A percentile compares a stretch with the other conserved stretches of the same genome.
Conservation (phyloP, 35 echinoderm and acorn worm species). For the Diadema setosum region DNA sequence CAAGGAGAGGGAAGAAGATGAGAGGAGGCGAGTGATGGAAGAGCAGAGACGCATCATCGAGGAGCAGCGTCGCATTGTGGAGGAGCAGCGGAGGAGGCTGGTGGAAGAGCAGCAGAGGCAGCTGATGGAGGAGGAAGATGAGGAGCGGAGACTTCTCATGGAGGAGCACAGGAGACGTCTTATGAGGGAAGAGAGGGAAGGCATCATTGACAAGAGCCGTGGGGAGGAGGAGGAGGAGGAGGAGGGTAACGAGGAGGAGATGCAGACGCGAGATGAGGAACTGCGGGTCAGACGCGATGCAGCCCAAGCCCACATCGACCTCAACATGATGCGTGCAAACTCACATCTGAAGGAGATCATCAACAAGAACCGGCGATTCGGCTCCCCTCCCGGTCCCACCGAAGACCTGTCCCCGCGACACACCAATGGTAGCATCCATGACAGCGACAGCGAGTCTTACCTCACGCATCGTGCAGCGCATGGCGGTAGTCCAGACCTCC, state of each 20-base stretch:
- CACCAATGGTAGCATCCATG: conserved; percentile 4
- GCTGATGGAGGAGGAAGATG: conserved; percentile 16
- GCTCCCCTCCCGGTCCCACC: not conserved
- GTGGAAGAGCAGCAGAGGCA: not conserved
- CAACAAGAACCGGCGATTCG: not conserved
- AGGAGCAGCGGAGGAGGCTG: not conserved
- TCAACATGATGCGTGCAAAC: conserved; percentile 16
- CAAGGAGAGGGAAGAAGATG: not conserved
- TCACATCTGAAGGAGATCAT: conserved; percentile 10
- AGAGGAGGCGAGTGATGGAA: not conserved
- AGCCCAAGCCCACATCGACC: not conserved
- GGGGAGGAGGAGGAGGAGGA: not conserved
- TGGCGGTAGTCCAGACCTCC: not conserved
- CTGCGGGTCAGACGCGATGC: not conserved
- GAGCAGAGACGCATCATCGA: conserved; percentile 7
- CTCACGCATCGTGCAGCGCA: not conserved
- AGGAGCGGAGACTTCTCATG: not conserved
- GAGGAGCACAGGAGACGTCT: not conserved
- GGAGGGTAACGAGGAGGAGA: not conserved
- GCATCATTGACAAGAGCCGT: not conserved
- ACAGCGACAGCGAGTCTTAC: not conserved
- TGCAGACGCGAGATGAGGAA: not conserved
- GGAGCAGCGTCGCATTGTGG: not conserved
- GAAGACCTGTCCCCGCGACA: not conserved
- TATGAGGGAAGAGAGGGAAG: not conserved